A percentile compares a stretch with the other conserved stretches of the same genome.
These are phyloP conservation scores for Ormyrus labotus DNA, from an alignment of 2,888 invertebrate species.

Conservation along the genomic window DNA sequence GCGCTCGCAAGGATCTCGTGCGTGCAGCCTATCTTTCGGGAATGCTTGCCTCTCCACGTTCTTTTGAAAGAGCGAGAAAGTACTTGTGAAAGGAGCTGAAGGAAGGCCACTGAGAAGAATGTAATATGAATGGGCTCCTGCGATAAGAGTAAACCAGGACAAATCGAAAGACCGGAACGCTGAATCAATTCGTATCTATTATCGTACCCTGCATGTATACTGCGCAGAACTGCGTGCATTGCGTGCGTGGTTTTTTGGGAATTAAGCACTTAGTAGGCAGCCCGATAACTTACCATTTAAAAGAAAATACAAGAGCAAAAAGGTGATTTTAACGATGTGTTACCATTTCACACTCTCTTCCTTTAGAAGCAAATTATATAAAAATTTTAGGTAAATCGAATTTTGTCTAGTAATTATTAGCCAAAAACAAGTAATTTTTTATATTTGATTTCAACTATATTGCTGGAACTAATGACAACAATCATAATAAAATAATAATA, in stretches of 20 bases:
- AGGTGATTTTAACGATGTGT: no score
- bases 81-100: constrained; percentile 8
- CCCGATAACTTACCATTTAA: neutral
- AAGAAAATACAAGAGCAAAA: no score
- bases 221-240: neutral
- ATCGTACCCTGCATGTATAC: constrained; percentile 57
- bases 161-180: constrained; percentile 58
- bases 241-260: constrained; percentile 7
- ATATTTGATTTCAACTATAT: no score
- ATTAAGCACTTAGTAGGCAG: neutral
- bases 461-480: no score
- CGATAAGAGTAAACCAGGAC: constrained; percentile 59
- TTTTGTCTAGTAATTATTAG: no score
- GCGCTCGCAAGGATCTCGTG: constrained; percentile 41
- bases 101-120: constrained; percentile 19
- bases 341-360: no score
- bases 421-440: no score
- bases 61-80: constrained; percentile 45
- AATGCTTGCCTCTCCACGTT: neutral
- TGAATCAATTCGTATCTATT: constrained; percentile 70
- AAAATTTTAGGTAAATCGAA: no score
- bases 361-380: no score
- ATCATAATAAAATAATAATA: no score
- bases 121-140: constrained; percentile 50
- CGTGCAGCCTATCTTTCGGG: constrained; percentile 54